Conservation (phyloP, 2,888 invertebrate genomes). For the Drosophila greeni region DNA sequence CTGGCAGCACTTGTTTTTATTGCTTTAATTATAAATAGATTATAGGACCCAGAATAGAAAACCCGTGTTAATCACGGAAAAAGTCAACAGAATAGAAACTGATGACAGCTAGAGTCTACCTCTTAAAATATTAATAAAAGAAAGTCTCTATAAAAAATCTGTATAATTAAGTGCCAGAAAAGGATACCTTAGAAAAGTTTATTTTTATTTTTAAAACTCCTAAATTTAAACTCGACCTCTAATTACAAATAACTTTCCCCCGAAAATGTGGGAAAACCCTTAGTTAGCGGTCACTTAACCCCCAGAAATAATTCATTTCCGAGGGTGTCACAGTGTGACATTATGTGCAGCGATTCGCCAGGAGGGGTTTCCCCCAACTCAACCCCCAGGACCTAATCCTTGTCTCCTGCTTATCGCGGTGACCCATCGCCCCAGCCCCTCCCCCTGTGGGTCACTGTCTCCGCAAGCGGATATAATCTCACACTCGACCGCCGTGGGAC, state of each 20-base stretch:
- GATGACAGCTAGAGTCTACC: too few species aligned
- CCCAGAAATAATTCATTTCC: slow-evolving; percentile 32
- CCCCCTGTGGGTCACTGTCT: neutral
- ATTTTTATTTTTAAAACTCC: neutral
- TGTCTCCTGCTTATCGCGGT: slow-evolving; percentile 36
- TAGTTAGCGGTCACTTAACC: slow-evolving; percentile 20
- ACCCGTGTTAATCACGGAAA: neutral
- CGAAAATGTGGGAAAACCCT: neutral
- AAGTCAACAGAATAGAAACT: neutral
- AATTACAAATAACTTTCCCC: slow-evolving; percentile 9
- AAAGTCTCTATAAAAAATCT: neutral
- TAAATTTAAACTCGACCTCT: neutral
- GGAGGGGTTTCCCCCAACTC: neutral
- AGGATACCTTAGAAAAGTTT: neutral
- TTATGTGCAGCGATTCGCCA: slow-evolving; percentile 19
- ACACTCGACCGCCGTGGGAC: slow-evolving; percentile 40
- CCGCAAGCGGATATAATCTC: slow-evolving; percentile 22
- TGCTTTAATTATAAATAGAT: slow-evolving; percentile 10
- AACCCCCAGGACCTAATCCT: slow-evolving; percentile 24
- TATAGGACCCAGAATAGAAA: neutral
- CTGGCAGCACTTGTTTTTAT: neutral
- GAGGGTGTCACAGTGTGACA: slow-evolving; percentile 17
- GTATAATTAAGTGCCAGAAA: neutral
- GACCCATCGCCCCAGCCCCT: slow-evolving; percentile 23
- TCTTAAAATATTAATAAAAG: too few species aligned